These are phyloP conservation scores for Nemapogon koenigi DNA, from an alignment of 2,888 invertebrate genomes.

Conservation along the genomic window DNA sequence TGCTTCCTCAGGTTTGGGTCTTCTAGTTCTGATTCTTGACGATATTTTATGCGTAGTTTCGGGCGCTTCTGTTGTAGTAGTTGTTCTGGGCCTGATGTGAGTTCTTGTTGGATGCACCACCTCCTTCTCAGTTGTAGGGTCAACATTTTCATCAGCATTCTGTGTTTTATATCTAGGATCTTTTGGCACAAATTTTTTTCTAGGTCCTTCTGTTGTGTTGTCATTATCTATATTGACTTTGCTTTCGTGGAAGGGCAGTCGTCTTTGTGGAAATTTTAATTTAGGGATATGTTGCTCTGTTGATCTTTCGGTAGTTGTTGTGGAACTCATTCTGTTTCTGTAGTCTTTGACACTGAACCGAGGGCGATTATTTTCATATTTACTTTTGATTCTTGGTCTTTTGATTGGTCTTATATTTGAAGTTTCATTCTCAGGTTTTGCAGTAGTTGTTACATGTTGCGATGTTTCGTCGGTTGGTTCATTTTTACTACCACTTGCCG, in stretches of 20 bases:
- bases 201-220: conserved; percentile 43
- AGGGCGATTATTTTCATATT: conserved; percentile 69
- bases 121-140: conserved; percentile 35
- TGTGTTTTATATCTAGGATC: conserved; percentile 41
- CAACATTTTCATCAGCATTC: conserved; percentile 33
- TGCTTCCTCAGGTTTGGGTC: conserved; percentile 43
- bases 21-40: conserved; percentile 41
- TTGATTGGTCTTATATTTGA: conserved; percentile 30
- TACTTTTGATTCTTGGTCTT: conserved; percentile 51
- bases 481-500: background rate
- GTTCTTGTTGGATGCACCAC: conserved; percentile 29
- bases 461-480: conserved; percentile 16
- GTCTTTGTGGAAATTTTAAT: conserved; percentile 54
- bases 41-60: conserved; percentile 44
- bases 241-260: conserved; percentile 42
- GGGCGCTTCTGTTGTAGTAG: conserved; percentile 33
- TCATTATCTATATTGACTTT: conserved; percentile 33
- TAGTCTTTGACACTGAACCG: conserved; percentile 81
- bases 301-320: conserved; percentile 48
- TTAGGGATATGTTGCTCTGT: conserved; percentile 37
- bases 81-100: conserved; percentile 37
- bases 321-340: conserved; percentile 68
- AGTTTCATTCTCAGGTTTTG: conserved; percentile 33
- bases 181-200: conserved; percentile 59
- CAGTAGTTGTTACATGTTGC: conserved; percentile 33